phyloP scores from a whole-genome alignment of 2,797 vertebrate genomes.

The Odontamblyopus lacepedii region DNA sequence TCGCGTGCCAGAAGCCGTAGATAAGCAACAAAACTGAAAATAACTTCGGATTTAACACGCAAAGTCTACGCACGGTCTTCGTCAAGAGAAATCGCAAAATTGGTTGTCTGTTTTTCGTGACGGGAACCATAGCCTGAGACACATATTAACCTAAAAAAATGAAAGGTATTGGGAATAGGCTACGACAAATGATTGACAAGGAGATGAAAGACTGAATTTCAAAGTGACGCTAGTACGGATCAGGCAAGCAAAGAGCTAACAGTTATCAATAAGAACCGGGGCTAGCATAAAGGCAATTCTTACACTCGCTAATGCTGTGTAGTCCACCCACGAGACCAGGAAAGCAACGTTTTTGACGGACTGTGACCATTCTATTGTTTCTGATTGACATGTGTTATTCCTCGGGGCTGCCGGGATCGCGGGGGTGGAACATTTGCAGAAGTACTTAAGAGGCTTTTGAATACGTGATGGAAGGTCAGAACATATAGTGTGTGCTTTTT shows the following conservation, averaged over 20 bases:
- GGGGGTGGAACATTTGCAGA: slow-evolving; percentile 41
- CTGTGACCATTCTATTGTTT: slow-evolving; percentile 54
- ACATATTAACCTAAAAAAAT: slow-evolving; percentile 29
- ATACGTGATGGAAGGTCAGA: slow-evolving; percentile 39
- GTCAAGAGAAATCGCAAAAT: slow-evolving; percentile 25
- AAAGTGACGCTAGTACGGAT: slow-evolving; percentile 50
- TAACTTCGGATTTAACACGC: slow-evolving; percentile 16
- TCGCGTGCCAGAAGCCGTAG: slow-evolving; percentile 21
- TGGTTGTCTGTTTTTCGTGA: slow-evolving; percentile 36
- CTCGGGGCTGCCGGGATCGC: slow-evolving; percentile 45
- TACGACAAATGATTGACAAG: slow-evolving; percentile 56
- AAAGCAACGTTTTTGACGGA: slow-evolving; percentile 46
- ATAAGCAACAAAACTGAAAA: slow-evolving; percentile 17
- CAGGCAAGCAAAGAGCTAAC: slow-evolving; percentile 45
- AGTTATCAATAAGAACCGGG: slow-evolving; percentile 52
- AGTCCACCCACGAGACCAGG: slow-evolving; percentile 42
- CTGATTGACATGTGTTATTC: slow-evolving; percentile 65
- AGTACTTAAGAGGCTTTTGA: slow-evolving; percentile 42
- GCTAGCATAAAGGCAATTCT: slow-evolving; percentile 51
- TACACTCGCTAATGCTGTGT: slow-evolving; percentile 65
- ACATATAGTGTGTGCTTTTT: not conserved
- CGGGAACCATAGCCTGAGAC: slow-evolving; percentile 24
- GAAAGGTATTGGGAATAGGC: slow-evolving; percentile 31
- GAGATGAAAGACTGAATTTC: slow-evolving; percentile 64
- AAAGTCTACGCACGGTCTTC: slow-evolving; percentile 34